These are phyloP conservation scores for Phorcus lineatus DNA, from an alignment of 2,888 invertebrate genomes.

Conservation along the genomic window DNA sequence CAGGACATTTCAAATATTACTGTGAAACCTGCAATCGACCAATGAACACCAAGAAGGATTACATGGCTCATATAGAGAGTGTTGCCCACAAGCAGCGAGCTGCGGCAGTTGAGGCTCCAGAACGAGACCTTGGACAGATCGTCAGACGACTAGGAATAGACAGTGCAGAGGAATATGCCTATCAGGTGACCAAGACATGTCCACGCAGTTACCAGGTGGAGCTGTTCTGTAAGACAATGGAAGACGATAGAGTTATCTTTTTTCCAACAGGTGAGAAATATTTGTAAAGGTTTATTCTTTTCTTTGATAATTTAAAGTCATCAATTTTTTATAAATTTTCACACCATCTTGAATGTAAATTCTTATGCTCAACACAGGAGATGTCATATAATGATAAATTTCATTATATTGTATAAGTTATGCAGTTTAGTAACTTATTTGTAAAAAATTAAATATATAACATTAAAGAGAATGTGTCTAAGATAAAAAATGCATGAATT, in stretches of 20 bases:
- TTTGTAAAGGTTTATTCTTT: background rate
- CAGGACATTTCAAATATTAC: conserved; percentile 30
- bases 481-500: background rate
- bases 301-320: too few species aligned
- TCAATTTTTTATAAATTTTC: too few species aligned
- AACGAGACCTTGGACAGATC: conserved; percentile 20
- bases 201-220: conserved; percentile 67
- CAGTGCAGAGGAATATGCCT: background rate
- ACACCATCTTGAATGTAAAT: too few species aligned
- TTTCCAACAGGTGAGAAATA: conserved; percentile 65
- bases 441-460: background rate
- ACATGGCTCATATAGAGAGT: conserved; percentile 53
- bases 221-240: conserved; percentile 60
- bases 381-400: too few species aligned
- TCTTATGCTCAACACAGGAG: too few species aligned
- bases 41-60: conserved; percentile 55
- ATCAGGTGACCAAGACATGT: conserved; percentile 35
- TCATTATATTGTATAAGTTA: too few species aligned
- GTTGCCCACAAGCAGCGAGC: conserved; percentile 51
- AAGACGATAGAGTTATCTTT: conserved; percentile 60
- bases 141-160: conserved; percentile 3
- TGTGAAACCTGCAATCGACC: conserved; percentile 53
- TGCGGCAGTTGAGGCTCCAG: conserved; percentile 48
- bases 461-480: background rate
- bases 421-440: too few species aligned